Base-by-base conservation (phyloP, 2,888 invertebrate genomes). In the Rhabditophanes sp. region DNA sequence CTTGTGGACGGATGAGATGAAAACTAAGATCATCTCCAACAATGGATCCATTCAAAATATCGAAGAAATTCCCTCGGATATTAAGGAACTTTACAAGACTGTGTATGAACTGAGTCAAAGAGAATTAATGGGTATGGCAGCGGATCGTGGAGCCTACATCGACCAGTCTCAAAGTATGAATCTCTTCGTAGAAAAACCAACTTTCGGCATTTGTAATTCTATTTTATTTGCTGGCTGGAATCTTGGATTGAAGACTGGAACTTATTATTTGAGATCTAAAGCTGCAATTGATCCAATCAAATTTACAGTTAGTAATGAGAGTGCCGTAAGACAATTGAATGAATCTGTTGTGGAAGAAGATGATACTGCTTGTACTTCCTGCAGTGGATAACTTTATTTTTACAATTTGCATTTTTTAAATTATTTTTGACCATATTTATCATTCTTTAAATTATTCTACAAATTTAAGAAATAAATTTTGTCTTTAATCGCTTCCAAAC, bases 201-300 rank as follows among this genome's bases (percentile, higher is more conserved):
- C 79, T 62, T 83, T 82, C 64, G 84, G 81, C 4, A 84, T 84
- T 66, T 71, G 96, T 34, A 82, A 87, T 2, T 90, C 90, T 2
- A 93, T 99, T 76, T 96, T 99, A 69, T 96, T 96, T 68, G 82
- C 83, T 66, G 83, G 82, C 0, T 96, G 96, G 96, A 79, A 82
- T 69, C 75, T 79, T 75, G 93, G 93, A 3, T 71, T 96, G 37
- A 96, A 96, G 71, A 96, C 93, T 1, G 96, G 96, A 31, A 90
- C 96, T 90, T 99, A 96, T 68, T 93, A 96, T 66, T 71, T 96
- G 46, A 75, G 90, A 30, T 90, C 88, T 0, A 88, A 87, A 65
- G 84, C 93, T 4, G 93, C 93, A 1, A 85, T 81, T 2, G 79
- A 82, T 66, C 85, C 93, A 4, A 84, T 93, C 51, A 87, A 96